These are phyloP conservation scores for Drosophila melanosoma DNA, from an alignment of 2,888 invertebrate species.

Conservation along the genomic window DNA sequence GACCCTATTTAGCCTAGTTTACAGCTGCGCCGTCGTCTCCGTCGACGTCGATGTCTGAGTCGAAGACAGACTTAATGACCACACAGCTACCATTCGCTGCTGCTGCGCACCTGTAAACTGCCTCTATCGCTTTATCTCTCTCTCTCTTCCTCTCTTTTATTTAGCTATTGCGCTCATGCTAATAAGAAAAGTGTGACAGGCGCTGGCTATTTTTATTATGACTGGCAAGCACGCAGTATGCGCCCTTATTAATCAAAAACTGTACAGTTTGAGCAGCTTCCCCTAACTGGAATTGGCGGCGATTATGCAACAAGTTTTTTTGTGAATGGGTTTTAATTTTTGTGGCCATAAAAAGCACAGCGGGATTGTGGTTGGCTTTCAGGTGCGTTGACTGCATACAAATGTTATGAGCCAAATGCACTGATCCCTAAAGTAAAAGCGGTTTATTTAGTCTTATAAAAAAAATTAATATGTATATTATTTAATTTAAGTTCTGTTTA, in stretches of 20 bases:
- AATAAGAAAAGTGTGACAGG: conserved; percentile 46
- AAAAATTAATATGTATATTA: not conserved
- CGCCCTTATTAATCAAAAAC: conserved; percentile 51
- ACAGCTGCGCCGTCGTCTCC: conserved; percentile 45
- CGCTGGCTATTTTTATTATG: conserved; percentile 49
- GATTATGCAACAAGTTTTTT: conserved; percentile 73
- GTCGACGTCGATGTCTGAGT: conserved; percentile 12
- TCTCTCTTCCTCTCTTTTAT: not conserved
- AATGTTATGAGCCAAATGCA: conserved; percentile 31
- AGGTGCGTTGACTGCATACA: conserved; percentile 59
- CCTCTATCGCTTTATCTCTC: conserved; percentile 12
- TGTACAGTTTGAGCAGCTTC: conserved; percentile 50
- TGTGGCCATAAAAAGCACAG: conserved; percentile 45
- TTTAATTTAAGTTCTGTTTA: not conserved
- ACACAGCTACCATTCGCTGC: conserved; percentile 25
- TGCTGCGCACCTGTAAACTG: conserved; percentile 52
- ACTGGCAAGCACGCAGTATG: conserved; percentile 42
- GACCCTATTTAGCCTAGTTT: conserved; percentile 82
- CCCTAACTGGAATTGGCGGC: conserved; percentile 38
- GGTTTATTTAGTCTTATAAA: not conserved
- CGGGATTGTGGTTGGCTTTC: conserved; percentile 29
- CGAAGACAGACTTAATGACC: conserved; percentile 60
- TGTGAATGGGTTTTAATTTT: conserved; percentile 33
- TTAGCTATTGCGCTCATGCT: conserved; percentile 29
- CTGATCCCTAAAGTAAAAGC: conserved; percentile 4